Conservation (phyloP, 2,888 invertebrate species). For the Heteromyza rotundicornis region DNA sequence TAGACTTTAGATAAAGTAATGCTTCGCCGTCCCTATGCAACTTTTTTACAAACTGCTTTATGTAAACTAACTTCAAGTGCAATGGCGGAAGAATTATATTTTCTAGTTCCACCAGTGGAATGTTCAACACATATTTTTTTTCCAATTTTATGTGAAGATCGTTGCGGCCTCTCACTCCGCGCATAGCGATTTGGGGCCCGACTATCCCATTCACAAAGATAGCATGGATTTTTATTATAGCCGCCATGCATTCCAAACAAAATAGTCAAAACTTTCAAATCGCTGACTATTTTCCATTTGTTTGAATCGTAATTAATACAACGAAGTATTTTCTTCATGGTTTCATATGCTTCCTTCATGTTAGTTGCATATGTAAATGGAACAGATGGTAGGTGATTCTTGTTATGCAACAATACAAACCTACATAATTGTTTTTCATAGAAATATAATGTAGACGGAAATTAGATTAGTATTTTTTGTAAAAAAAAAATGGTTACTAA, state of each 20-base stretch:
- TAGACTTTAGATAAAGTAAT: not conserved
- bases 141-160: not conserved
- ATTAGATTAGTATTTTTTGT: no score
- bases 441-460: no score
- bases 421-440: no score
- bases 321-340: not conserved
- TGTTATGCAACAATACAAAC: not conserved
- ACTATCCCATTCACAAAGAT: constrained; percentile 9
- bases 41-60: constrained; percentile 11
- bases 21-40: not conserved
- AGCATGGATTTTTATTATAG: constrained; percentile 7
- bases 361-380: not conserved
- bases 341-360: not conserved
- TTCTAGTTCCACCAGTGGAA: not conserved
- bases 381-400: not conserved
- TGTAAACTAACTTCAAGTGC: not conserved
- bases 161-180: not conserved
- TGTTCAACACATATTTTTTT: not conserved
- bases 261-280: not conserved
- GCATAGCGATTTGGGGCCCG: not conserved
- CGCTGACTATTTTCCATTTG: not conserved
- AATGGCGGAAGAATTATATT: not conserved
- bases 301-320: not conserved
- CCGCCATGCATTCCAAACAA: not conserved
- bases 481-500: no score